Percentiles rank a stretch among this genome's conserved stretches.
phyloP scores from a whole-genome alignment of 1,140 invertebrate species.

The Micrasema minimum region DNA sequence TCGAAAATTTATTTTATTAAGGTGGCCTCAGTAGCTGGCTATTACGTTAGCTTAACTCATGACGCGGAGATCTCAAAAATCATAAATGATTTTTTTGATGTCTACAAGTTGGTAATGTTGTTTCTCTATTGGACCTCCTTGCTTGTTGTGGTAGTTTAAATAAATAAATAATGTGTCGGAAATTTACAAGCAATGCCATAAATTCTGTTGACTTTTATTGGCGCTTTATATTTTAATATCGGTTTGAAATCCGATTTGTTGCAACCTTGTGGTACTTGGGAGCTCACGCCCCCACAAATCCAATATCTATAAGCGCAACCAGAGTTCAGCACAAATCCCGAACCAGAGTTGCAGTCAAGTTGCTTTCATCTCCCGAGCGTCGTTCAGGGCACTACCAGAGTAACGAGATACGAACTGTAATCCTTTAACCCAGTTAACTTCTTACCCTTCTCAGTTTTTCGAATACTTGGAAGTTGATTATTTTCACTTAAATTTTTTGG shows the following conservation, averaged over 20 bases:
- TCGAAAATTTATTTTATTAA: too few relatives aligned
- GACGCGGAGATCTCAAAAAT: too few relatives aligned
- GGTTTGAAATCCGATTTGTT: neutral
- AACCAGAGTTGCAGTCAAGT: constrained; percentile 20
- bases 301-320: constrained; percentile 23
- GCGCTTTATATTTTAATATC: too few relatives aligned
- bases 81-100: too few relatives aligned
- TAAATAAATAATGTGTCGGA: neutral
- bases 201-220: neutral
- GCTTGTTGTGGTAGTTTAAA: neutral
- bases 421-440: neutral
- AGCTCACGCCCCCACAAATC: constrained; percentile 22
- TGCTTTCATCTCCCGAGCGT: constrained; percentile 29
- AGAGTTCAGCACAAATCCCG: constrained; percentile 9
- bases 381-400: neutral
- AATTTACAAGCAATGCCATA: neutral
- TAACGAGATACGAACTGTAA: constrained; percentile 24
- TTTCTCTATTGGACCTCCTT: too few relatives aligned
- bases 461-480: neutral
- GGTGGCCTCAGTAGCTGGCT: too few relatives aligned
- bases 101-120: too few relatives aligned
- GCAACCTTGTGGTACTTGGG: constrained; percentile 1
- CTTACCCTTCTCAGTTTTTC: neutral
- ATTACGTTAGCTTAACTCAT: too few relatives aligned
- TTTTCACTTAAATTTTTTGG: too few relatives aligned